phyloP scores from a whole-genome alignment of 2,113 vertebrate genomes.

The Carassius auratus region DNA sequence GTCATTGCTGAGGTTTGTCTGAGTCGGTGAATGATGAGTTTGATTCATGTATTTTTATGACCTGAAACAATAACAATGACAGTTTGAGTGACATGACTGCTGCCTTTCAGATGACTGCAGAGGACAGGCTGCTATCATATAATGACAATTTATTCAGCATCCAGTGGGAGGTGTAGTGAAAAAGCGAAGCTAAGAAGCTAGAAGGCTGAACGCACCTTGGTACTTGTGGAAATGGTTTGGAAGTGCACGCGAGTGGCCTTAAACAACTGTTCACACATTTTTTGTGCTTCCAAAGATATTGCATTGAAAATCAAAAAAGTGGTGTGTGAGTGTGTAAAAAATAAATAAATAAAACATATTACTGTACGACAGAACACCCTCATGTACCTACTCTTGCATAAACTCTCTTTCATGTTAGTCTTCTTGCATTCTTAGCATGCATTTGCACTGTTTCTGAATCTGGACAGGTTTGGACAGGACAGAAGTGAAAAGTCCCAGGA shows the following conservation, averaged over 20 bases:
- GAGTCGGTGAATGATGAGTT: constrained; percentile 38
- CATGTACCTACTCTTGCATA: not conserved
- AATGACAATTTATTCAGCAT: constrained; percentile 27
- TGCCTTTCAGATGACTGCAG: constrained; percentile 6
- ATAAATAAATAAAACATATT: not conserved
- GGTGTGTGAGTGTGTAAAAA: not conserved
- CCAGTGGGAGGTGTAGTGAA: not conserved
- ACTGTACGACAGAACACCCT: not conserved
- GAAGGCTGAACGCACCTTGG: not conserved
- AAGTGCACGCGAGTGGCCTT: not conserved
- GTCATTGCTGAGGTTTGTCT: constrained; percentile 16
- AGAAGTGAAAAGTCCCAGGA: constrained; percentile 32
- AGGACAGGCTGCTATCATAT: constrained; percentile 44
- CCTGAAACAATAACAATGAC: constrained; percentile 34
- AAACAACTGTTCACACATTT: not conserved
- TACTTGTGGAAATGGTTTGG: not conserved
- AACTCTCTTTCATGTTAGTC: not conserved
- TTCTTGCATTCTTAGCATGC: not conserved
- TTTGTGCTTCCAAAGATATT: not conserved
- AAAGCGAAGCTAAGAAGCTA: not conserved
- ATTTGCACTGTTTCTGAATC: not conserved
- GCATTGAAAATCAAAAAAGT: not conserved
- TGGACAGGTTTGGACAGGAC: constrained; percentile 40
- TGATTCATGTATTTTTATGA: constrained; percentile 49
- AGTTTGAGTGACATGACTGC: constrained; percentile 30